Conservation (phyloP, 2,797 vertebrate genomes). For the Tapera naevia region DNA sequence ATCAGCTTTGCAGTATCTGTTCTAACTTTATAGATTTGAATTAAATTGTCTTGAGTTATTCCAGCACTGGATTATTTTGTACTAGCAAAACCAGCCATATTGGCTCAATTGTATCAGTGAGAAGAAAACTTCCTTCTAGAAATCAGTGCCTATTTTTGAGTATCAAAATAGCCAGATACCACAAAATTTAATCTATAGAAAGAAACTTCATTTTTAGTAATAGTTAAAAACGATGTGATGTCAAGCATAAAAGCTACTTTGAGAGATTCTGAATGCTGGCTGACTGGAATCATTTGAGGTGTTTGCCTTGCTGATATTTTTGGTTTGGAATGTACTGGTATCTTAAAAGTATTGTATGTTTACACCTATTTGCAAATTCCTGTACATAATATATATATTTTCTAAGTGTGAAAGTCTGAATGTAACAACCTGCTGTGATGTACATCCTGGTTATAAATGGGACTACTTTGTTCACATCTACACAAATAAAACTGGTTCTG, state of each 20-base stretch:
- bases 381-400: conserved; percentile 81
- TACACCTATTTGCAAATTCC: conserved; percentile 75
- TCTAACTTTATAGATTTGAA: conserved; percentile 29
- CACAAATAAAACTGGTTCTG: conserved; percentile 75
- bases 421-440: conserved; percentile 77
- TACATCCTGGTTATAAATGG: conserved; percentile 72
- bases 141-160: conserved; percentile 74
- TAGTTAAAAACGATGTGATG: conserved; percentile 27
- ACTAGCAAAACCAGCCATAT: conserved; percentile 74
- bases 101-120: conserved; percentile 73
- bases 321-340: conserved; percentile 71
- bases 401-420: conserved; percentile 77
- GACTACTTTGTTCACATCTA: conserved; percentile 65
- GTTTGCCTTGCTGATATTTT: conserved; percentile 69
- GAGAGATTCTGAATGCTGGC: conserved; percentile 48
- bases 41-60: conserved; percentile 48
- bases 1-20: conserved; percentile 42
- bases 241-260: conserved; percentile 48
- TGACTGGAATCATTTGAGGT: conserved; percentile 59
- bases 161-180: conserved; percentile 52
- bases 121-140: conserved; percentile 73
- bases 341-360: conserved; percentile 75
- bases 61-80: conserved; percentile 65
- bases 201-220: conserved; percentile 23
- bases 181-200: conserved; percentile 18